Evolutionary conservation across 30 jellyfish, hydroid and myxozoan genomes (phyloP).

Genomic region (Sanderia malayensis): DNA sequence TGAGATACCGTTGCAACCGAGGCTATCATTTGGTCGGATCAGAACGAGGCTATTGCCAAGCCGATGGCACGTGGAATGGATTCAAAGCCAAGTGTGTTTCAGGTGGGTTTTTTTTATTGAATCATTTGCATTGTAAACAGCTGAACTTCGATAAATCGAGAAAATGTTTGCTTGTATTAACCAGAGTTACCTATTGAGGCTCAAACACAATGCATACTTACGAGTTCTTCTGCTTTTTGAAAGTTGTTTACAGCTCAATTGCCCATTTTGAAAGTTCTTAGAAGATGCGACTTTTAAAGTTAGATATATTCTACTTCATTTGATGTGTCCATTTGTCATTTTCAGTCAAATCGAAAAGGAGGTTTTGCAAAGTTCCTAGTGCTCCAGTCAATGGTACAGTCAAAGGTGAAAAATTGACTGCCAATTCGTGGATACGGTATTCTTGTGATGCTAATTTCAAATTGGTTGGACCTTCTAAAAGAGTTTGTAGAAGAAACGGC

Average conservation of each 20-base stretch:
- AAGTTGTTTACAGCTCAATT: background rate
- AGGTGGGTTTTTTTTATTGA: slow-evolving; percentile 20
- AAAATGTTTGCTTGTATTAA: no score
- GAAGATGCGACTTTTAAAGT: no score
- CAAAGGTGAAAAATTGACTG: slow-evolving; percentile 22
- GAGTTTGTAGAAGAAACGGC: slow-evolving; percentile 44
- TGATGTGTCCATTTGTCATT: no score
- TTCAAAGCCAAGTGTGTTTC: slow-evolving; percentile 39
- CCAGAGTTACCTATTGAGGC: no score
- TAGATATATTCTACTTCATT: no score
- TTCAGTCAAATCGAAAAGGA: slow-evolving; percentile 25
- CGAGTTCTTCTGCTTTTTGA: background rate
- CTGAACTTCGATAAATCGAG: background rate
- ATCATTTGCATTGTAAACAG: background rate
- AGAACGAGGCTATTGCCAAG: slow-evolving; percentile 19
- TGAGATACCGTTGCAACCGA: slow-evolving; percentile 25
- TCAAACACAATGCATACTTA: background rate
- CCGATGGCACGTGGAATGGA: slow-evolving; percentile 55
- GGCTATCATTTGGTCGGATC: slow-evolving; percentile 45
- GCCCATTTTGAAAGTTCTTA: background rate
- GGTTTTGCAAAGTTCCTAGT: slow-evolving; percentile 36
- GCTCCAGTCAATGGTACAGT: slow-evolving; percentile 38
- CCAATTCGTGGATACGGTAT: slow-evolving; percentile 10
- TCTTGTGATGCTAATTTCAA: slow-evolving; percentile 35
- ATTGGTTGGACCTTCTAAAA: slow-evolving; percentile 30